These are phyloP conservation scores for Strigamia crassipes DNA, from an alignment of 2,888 invertebrate species.

Conservation along the genomic window DNA sequence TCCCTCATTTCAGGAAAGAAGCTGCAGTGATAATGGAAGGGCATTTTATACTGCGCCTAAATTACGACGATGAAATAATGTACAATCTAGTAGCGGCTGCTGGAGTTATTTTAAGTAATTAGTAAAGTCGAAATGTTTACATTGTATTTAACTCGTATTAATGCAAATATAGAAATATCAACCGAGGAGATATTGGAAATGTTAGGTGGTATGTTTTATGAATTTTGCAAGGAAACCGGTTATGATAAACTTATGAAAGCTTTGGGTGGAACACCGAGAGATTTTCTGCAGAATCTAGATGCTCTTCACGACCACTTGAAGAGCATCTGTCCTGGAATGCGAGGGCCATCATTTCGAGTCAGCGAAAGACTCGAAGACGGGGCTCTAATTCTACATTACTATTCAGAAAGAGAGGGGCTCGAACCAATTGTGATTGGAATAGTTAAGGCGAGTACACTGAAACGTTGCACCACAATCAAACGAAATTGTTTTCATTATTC, in stretches of 20 bases:
- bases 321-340: conserved; percentile 92
- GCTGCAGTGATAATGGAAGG: conserved; percentile 94
- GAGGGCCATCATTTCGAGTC: conserved; percentile 93
- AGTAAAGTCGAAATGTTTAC: conserved; percentile 7
- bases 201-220: conserved; percentile 93
- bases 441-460: no score
- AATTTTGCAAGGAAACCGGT: conserved; percentile 95
- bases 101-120: conserved; percentile 85
- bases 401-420: conserved; percentile 89
- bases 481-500: background rate
- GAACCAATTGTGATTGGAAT: conserved; percentile 97
- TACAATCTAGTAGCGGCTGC: conserved; percentile 92
- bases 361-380: conserved; percentile 88
- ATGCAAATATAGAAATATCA: conserved; percentile 73
- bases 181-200: conserved; percentile 85
- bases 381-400: conserved; percentile 88
- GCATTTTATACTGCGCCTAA: conserved; percentile 89
- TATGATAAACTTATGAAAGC: conserved; percentile 94
- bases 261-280: conserved; percentile 89
- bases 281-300: conserved; percentile 94
- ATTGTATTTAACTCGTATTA: background rate
- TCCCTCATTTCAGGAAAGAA: conserved; percentile 73
- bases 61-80: conserved; percentile 93
- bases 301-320: conserved; percentile 93
- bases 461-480: no score